phyloP scores from a whole-genome alignment of 2,888 invertebrate genomes.

The Rhorus exstirpatorius region DNA sequence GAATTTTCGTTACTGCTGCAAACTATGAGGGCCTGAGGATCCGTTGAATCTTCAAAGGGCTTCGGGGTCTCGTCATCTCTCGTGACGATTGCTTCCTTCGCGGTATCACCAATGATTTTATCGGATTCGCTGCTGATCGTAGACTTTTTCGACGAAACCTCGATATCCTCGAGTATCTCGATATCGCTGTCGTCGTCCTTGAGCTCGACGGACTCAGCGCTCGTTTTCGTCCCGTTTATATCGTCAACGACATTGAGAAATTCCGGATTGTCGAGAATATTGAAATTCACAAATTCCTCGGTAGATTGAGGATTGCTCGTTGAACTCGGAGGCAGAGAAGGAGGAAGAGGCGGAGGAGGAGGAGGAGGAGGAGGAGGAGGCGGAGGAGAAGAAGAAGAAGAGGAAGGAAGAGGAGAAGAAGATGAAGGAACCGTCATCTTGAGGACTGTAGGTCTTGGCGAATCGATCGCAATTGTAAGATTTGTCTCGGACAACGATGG shows the following conservation, averaged over 20 bases:
- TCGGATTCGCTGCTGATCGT: constrained; percentile 11
- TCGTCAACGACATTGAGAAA: constrained; percentile 69
- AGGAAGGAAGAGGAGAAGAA: too few species aligned
- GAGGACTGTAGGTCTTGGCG: constrained; percentile 42
- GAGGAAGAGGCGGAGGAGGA: constrained; percentile 46
- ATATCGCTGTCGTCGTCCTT: constrained; percentile 81
- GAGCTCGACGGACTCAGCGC: constrained; percentile 36
- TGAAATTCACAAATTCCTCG: constrained; percentile 80
- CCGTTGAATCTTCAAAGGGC: background rate
- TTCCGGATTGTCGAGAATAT: constrained; percentile 79
- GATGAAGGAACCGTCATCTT: constrained; percentile 68
- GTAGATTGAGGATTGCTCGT: constrained; percentile 57
- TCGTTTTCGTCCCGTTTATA: background rate
- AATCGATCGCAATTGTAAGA: background rate
- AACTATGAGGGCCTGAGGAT: constrained; percentile 43
- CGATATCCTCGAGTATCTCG: constrained; percentile 78
- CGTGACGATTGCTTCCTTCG: background rate
- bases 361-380: constrained; percentile 50
- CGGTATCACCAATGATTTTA: background rate
- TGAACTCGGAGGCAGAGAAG: constrained; percentile 52
- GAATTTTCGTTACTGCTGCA: constrained; percentile 68
- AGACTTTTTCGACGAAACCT: constrained; percentile 38
- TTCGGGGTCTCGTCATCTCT: constrained; percentile 5
- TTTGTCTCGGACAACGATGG: constrained; percentile 12
- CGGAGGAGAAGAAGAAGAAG: too few species aligned